These are phyloP conservation scores for Mimumesa dahlbomi DNA, from an alignment of 2,888 invertebrate species.

Conservation along the genomic window DNA sequence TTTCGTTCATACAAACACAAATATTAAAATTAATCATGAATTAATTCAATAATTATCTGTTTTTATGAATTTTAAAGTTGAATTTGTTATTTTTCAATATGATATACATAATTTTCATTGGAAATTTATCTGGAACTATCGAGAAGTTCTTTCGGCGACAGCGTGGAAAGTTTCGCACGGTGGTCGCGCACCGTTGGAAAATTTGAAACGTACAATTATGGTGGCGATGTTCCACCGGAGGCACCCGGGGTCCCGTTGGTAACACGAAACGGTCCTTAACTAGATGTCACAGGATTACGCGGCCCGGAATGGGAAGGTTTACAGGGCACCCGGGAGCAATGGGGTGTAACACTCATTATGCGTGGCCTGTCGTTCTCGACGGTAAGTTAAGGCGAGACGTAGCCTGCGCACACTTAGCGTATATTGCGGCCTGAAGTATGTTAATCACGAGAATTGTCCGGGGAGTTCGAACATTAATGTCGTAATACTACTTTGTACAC, in stretches of 20 bases:
- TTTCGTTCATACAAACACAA: too few relatives aligned
- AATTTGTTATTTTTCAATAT: too few relatives aligned
- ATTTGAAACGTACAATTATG: conserved; percentile 30
- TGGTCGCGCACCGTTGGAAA: background rate
- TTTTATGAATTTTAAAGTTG: too few relatives aligned
- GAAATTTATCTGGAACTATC: too few relatives aligned
- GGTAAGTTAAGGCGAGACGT: conserved; percentile 26
- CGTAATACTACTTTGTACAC: too few relatives aligned
- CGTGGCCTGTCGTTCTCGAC: conserved; percentile 26
- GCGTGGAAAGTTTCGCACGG: too few relatives aligned
- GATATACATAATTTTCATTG: too few relatives aligned
- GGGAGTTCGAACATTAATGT: too few relatives aligned
- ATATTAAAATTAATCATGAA: too few relatives aligned
- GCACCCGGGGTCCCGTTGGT: conserved; percentile 1
- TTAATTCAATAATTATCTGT: too few relatives aligned
- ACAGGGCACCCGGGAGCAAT: conserved; percentile 43
- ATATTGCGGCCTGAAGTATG: conserved; percentile 19
- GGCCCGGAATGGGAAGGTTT: conserved; percentile 36
- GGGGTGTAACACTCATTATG: conserved; percentile 44
- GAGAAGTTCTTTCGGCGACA: too few relatives aligned
- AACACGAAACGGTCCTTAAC: conserved; percentile 43
- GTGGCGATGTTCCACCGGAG: conserved; percentile 17
- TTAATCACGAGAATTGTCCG: background rate
- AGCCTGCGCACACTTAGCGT: conserved; percentile 11
- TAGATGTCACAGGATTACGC: conserved; percentile 42